Base-by-base conservation (phyloP, 92 coral and sea anemone genomes). In the Porites evermanni region DNA sequence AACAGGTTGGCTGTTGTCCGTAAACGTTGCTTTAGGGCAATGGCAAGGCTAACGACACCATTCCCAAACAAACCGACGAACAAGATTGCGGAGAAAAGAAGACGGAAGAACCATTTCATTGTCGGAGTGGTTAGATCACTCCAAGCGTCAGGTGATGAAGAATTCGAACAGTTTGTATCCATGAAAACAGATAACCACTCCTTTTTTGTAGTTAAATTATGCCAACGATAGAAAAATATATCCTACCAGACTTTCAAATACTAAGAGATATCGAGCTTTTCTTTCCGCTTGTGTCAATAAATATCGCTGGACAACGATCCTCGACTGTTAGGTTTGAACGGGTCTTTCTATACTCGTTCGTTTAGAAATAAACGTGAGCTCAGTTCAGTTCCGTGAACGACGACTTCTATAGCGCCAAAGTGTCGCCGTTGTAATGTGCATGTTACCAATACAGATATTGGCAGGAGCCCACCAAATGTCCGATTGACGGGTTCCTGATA, bases 101-200 rank as follows among this genome's bases (percentile, higher is more conserved):
- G 63, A 10, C 97, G 97, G 19, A 94, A 88, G 50, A 84, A 84
- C 93, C 94, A 92, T 65, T 89, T 91, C 92, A 79, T 79, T 12
- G 84, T 66, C 26, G 74, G 84, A 14, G 84, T 79, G 52, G 84
- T 79, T 3, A 51, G 74, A 52, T 79, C 84, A 50, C 74, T 79
- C 84, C 74, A 67, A 1, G 74, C 84, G 20, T 79, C 74, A 14
- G 74, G 51, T 51, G 84, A 20, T 4, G 79, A 54, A 0, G 84
- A 65, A 38, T 29, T 13, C 21, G 64, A 18, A 51, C 52, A 65
- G 23, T 58, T 52, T 21, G 63, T 14, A 53, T 53, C 29, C 84
- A 79, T 79, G 12, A 54, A 54, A 54, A 13, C 60, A 9, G 19
- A 65, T 52, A 51, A 17, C 18, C 6, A 63, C 18, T 18, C 20